Evolutionary conservation across 2,113 vertebrate species (phyloP).

Genomic region (Ictalurus furcatus): DNA sequence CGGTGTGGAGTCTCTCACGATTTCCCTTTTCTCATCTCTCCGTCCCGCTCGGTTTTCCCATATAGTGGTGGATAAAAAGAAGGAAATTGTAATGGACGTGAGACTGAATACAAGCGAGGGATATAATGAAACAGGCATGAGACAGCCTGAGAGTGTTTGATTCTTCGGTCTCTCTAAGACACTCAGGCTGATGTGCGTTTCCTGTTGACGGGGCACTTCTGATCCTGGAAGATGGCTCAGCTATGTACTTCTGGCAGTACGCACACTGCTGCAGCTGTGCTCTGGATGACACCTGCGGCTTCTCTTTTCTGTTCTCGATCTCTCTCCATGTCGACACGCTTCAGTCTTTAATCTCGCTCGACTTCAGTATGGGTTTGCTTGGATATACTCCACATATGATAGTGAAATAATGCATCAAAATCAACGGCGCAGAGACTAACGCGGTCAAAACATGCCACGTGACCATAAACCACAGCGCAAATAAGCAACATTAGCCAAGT

Average conservation of each 20-base stretch:
- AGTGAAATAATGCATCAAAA: neutral
- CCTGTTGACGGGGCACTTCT: constrained; percentile 12
- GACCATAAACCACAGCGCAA: neutral
- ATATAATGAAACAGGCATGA: neutral
- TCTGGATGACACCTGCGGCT: constrained; percentile 21
- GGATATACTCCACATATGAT: neutral
- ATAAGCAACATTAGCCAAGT: neutral
- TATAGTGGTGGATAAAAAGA: neutral
- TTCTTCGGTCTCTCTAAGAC: neutral
- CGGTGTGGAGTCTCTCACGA: neutral
- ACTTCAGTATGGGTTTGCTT: neutral
- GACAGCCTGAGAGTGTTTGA: neutral
- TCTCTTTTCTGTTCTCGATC: neutral
- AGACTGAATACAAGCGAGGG: neutral
- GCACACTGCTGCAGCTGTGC: neutral
- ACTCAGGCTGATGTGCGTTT: neutral
- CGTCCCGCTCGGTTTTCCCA: neutral
- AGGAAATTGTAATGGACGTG: neutral
- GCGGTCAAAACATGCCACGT: neutral
- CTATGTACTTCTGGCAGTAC: neutral
- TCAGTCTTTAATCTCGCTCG: neutral
- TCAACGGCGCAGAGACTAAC: neutral
- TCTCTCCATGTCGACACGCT: neutral
- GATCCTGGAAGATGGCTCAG: constrained; percentile 6
- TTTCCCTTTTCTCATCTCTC: neutral